Conservation (phyloP, 2,888 invertebrate species). For the Galeopsomyia nigrocyanea region DNA sequence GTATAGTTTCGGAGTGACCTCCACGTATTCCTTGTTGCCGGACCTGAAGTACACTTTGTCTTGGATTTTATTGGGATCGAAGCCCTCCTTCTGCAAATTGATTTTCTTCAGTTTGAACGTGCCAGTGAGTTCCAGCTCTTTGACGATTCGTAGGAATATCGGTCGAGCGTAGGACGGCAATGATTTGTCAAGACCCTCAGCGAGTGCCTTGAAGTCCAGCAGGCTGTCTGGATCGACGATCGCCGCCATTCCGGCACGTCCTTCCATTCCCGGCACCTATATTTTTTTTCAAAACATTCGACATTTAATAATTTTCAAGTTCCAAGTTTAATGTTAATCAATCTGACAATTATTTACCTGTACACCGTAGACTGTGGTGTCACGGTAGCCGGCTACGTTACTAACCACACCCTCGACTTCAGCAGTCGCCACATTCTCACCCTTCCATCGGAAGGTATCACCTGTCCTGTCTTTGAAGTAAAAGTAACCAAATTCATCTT, state of each 20-base stretch:
- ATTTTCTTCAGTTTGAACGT: conserved; percentile 79
- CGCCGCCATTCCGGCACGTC: conserved; percentile 79
- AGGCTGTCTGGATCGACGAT: conserved; percentile 71
- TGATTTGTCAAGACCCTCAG: conserved; percentile 67
- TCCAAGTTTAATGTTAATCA: neutral
- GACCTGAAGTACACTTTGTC: conserved; percentile 72
- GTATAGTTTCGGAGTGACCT: conserved; percentile 72
- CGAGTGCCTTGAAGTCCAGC: conserved; percentile 67
- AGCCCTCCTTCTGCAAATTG: conserved; percentile 75
- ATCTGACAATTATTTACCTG: conserved; percentile 71
- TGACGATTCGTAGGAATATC: conserved; percentile 74
- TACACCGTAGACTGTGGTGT: conserved; percentile 95
- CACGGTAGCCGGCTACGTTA: conserved; percentile 76
- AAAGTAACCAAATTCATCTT: conserved; percentile 76
- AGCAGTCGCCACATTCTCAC: conserved; percentile 79
- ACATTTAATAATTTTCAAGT: neutral
- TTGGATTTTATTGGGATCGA: conserved; percentile 70
- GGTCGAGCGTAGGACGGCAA: conserved; percentile 77
- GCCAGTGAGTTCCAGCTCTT: conserved; percentile 75
- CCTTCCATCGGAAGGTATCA: conserved; percentile 77
- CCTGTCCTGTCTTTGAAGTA: conserved; percentile 77
- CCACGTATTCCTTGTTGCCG: conserved; percentile 74
- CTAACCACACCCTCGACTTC: conserved; percentile 77
- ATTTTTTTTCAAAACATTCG: neutral
- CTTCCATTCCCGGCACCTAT: conserved; percentile 70